Base-by-base conservation (phyloP, 2,113 vertebrate genomes). In the Corythaixoides concolor region DNA sequence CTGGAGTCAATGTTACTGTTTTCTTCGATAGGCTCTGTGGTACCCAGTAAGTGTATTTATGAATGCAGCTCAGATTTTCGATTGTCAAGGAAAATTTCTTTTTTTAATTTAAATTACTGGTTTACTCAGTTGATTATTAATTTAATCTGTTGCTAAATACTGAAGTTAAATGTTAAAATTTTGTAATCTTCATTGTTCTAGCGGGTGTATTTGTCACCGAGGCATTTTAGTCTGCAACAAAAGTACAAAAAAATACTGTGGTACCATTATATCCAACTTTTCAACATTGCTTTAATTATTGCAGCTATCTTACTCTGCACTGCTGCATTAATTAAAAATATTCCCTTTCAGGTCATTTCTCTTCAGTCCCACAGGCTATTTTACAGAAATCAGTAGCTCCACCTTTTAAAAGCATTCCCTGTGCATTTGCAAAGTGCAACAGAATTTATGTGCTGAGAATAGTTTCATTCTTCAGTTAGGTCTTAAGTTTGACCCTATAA, bases 401-500 rank as follows among this genome's bases (percentile, higher is more conserved):
- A 89, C 85, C 91, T 92, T 95, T 98, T 97, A 95, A 97, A 98
- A 97, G 89, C 91, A 68, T 88, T 82, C 73, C 95, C 95, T 96
- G 86, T 97, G 98, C 97, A 94, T 98, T 98, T 98, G 97, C 96
- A 96, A 98, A 89, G 97, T 97, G 97, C 96, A 98, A 91, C 96
- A 97, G 92, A 97, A 97, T 98, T 98, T 98, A 98, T 98, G 98
- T 98, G 98, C 98, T 98, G 98, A 99, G 98, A 98, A 98, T 97
- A 97, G 95, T 97, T 98, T 97, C 95, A 95, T 98, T 98, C 97
- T 98, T 98, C 95, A 95, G 95, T 91, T 96, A 96, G 97, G 97
- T 97, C 97, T 98, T 98, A 97, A 97, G 97, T 98, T 98, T 98
- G 98, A 99, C 98, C 98, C 98, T 98, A 98, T 99, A 99, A 99